Percentiles rank a stretch among this genome's conserved stretches.
Conservation (phyloP, 2,113 vertebrate species). For the Drymodes brunneopygia region DNA sequence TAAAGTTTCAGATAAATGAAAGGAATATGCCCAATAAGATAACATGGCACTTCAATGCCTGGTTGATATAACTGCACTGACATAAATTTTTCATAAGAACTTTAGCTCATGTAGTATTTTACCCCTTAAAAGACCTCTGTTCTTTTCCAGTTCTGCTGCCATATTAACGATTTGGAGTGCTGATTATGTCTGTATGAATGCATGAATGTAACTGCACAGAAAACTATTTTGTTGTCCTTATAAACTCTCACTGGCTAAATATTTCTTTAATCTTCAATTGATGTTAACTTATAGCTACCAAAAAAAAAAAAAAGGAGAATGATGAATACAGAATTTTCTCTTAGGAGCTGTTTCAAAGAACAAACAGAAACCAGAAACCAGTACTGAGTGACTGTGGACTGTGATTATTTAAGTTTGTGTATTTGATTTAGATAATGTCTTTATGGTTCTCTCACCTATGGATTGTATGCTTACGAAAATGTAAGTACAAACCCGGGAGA, state of each 20-base stretch:
- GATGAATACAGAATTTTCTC: neutral
- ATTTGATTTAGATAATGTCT: neutral
- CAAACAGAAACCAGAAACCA: neutral
- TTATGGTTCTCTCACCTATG: neutral
- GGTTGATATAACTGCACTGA: neutral
- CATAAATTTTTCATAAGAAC: neutral
- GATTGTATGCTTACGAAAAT: neutral
- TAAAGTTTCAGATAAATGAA: neutral
- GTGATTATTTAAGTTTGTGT: neutral
- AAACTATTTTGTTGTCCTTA: neutral
- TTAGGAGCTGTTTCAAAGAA: neutral
- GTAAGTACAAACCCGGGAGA: neutral
- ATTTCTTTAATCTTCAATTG: neutral
- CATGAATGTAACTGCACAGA: neutral
- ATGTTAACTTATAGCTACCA: neutral
- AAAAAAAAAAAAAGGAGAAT: neutral
- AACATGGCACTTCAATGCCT: rapidly evolving
- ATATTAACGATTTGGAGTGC: neutral
- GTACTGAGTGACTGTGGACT: neutral
- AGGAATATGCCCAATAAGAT: neutral
- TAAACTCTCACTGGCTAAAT: neutral
- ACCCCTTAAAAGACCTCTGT: neutral
- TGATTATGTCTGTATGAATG: neutral
- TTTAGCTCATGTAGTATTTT: neutral
- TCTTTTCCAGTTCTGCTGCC: neutral